Evolutionary conservation across 2,888 invertebrate genomes (phyloP), one percentile per base, ranked within the genome.

Genomic region (Corbicula japonica): DNA sequence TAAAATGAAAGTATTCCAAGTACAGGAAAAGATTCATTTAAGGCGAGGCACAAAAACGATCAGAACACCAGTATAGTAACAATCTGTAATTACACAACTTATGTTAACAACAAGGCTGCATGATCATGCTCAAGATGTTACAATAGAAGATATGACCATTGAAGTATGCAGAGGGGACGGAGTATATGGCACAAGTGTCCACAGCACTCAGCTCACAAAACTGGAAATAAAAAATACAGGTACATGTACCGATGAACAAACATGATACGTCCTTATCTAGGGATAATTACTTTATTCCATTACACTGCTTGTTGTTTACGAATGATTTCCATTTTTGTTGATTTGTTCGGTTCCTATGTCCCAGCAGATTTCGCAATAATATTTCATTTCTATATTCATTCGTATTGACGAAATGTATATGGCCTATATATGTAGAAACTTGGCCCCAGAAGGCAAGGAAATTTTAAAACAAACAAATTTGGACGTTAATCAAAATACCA

Each of bases 141-240:
- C 63, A 0, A 72, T 87, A 28, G 48, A 83, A 35, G 85, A 86
- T 44, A 86, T 88, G 34, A 84, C 85, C 2, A n/a, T 88, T 15
- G 88, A 88, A 58, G 83, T 76, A 0, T 87, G 88, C 77, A 73
- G 88, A 6, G 75, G 71, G 10, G 61, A 71, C 18, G 88, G 85
- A 5, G 52, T 88, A 0, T n/a, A n/a, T 4, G 73, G 63, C 1
- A 28, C 32, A 0, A 28, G 56, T 38, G 69, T 69, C 0, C 46
- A 28, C 5, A 76, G 80, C 18, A 23, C 86, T 4, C 79, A 66
- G 1, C 12, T 87, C 10, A 21, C 70, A 15, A 75, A 78, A 23
- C 54, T 88, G 80, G 88, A 88, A 68, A 75, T 88, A 5, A 80
- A 76, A 50, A 88, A 88, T 48, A 85, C 84, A 56, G 88, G 88